These are phyloP conservation scores for Benitochromis conjunctus DNA, from an alignment of 2,113 vertebrate species.

Conservation along the genomic window DNA sequence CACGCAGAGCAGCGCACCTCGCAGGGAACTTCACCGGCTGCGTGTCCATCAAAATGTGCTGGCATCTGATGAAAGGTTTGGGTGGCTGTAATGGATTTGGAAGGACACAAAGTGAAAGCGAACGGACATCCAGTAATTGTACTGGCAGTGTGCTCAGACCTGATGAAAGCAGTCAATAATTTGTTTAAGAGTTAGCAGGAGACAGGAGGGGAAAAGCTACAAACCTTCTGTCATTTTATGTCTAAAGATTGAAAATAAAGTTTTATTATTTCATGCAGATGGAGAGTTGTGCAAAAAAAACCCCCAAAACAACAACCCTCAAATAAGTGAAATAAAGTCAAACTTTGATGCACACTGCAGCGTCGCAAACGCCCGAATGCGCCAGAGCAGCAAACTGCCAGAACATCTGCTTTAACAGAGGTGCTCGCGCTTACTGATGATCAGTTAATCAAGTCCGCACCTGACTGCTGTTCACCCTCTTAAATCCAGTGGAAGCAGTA, in stretches of 20 bases:
- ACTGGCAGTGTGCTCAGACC: background rate
- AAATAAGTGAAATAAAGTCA: background rate
- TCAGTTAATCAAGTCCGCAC: background rate
- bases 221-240: background rate
- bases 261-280: background rate
- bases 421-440: background rate
- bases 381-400: background rate
- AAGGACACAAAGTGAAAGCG: conserved; percentile 11
- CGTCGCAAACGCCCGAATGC: background rate
- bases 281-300: background rate
- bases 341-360: background rate
- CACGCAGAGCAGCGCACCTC: background rate
- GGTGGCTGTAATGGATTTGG: background rate
- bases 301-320: too few species aligned
- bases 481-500: background rate
- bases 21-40: background rate
- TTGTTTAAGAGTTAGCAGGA: background rate
- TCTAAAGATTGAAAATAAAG: background rate
- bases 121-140: conserved; percentile 12
- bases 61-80: conserved; percentile 12
- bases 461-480: background rate
- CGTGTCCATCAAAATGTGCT: background rate
- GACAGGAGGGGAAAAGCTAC: background rate
- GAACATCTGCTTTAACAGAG: background rate
- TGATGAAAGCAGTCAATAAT: conserved; percentile 11